A percentile compares a stretch with the other conserved stretches of the same genome.
Evolutionary conservation across 2,797 vertebrate species (phyloP).

Genomic region (Atherinosoma microstoma): DNA sequence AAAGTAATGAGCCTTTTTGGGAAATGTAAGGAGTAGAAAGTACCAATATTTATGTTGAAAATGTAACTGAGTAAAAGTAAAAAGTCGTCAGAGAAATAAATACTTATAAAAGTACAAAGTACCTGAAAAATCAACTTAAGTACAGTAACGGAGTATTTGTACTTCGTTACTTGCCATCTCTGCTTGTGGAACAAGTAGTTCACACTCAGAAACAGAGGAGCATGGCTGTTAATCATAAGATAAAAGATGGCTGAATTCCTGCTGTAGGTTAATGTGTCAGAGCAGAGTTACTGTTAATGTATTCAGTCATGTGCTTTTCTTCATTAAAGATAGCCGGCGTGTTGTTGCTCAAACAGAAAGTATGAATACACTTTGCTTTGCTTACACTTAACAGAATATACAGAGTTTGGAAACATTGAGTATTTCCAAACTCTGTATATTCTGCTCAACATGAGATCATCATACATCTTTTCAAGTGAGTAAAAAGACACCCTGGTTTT

Average conservation of each 20-base stretch:
- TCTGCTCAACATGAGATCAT: neutral
- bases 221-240: neutral
- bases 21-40: no score
- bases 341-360: neutral
- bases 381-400: neutral
- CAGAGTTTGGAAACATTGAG: neutral
- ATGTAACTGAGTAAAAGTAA: no score
- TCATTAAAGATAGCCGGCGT: neutral
- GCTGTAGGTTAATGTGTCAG: neutral
- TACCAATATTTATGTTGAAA: no score
- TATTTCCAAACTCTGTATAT: neutral
- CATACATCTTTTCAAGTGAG: neutral
- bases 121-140: no score
- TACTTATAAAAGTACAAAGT: no score
- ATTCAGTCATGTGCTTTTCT: neutral
- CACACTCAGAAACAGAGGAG: neutral
- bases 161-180: no score
- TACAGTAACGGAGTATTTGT: no score
- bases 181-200: neutral
- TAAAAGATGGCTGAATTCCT: neutral
- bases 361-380: neutral
- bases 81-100: no score
- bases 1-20: no score
- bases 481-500: neutral
- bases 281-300: neutral